These are phyloP conservation scores for Agriopis aurantiaria DNA, from an alignment of 2,888 invertebrate genomes.

Conservation along the genomic window DNA sequence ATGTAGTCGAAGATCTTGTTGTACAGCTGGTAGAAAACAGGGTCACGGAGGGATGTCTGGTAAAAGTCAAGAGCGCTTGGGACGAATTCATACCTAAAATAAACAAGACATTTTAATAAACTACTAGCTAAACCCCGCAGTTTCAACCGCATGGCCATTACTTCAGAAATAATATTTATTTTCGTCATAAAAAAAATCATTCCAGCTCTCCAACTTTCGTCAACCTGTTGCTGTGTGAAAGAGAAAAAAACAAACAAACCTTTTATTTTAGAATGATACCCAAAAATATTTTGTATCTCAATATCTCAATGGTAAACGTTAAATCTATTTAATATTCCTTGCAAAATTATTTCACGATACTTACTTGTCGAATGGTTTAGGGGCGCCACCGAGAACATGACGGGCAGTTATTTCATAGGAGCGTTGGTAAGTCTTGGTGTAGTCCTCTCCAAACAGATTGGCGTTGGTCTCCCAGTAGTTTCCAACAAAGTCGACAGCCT, in stretches of 20 bases:
- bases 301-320: no score
- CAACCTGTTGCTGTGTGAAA: no score
- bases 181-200: no score
- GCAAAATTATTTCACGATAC: slow-evolving; percentile 20
- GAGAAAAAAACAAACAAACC: no score
- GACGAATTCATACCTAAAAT: slow-evolving; percentile 71
- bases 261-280: no score
- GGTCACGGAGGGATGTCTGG: slow-evolving; percentile 89
- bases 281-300: no score
- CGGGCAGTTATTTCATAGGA: slow-evolving; percentile 87
- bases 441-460: slow-evolving; percentile 72
- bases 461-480: slow-evolving; percentile 86
- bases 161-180: no score
- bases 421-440: slow-evolving; percentile 70
- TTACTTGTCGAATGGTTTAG: slow-evolving; percentile 62
- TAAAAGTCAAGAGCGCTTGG: slow-evolving; percentile 88
- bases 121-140: no score
- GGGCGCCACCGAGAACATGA: slow-evolving; percentile 70
- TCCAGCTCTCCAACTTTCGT: no score
- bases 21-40: slow-evolving; percentile 89
- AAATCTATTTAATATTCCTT: no score
- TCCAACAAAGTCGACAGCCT: slow-evolving; percentile 84
- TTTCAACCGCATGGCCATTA: no score
- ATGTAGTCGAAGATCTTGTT: slow-evolving; percentile 86
- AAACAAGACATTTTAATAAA: slow-evolving; percentile 17